Evolutionary conservation across 2,797 vertebrate species (phyloP).

Genomic region (Siniperca undulata): DNA sequence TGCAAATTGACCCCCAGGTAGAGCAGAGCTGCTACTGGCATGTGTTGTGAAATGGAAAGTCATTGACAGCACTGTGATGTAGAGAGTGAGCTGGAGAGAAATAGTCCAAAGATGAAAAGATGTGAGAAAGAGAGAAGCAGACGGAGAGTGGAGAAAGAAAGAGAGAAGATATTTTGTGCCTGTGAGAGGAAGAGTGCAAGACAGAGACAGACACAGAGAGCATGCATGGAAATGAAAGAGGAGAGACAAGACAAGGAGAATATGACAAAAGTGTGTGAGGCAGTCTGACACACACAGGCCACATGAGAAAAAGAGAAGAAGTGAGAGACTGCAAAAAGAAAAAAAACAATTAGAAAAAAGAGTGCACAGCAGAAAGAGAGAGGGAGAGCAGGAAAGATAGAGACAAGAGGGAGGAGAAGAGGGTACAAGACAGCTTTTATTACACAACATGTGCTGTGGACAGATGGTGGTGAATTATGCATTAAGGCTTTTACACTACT

Average conservation of each 20-base stretch:
- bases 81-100: slow-evolving; percentile 3
- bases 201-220: not conserved
- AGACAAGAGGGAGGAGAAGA: slow-evolving; percentile 61
- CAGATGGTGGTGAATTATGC: slow-evolving; percentile 83
- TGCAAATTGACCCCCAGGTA: slow-evolving; percentile 52
- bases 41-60: slow-evolving; percentile 31
- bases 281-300: slow-evolving; percentile 21
- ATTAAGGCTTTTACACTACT: slow-evolving; percentile 76
- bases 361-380: slow-evolving; percentile 7
- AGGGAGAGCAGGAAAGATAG: slow-evolving; percentile 21
- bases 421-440: slow-evolving; percentile 77
- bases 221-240: slow-evolving; percentile 24
- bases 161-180: not conserved
- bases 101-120: slow-evolving; percentile 4
- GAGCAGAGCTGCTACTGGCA: slow-evolving; percentile 8
- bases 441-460: slow-evolving; percentile 79
- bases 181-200: slow-evolving; percentile 18
- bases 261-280: slow-evolving; percentile 23
- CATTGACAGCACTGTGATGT: slow-evolving; percentile 7
- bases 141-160: not conserved
- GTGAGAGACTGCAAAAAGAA: slow-evolving; percentile 5
- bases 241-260: slow-evolving; percentile 12
- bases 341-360: slow-evolving; percentile 13
- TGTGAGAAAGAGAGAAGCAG: slow-evolving; percentile 7
- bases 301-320: slow-evolving; percentile 20